These are phyloP conservation scores for Polypedilum vanderplanki DNA, from an alignment of 1,140 invertebrate genomes.

Conservation along the genomic window DNA sequence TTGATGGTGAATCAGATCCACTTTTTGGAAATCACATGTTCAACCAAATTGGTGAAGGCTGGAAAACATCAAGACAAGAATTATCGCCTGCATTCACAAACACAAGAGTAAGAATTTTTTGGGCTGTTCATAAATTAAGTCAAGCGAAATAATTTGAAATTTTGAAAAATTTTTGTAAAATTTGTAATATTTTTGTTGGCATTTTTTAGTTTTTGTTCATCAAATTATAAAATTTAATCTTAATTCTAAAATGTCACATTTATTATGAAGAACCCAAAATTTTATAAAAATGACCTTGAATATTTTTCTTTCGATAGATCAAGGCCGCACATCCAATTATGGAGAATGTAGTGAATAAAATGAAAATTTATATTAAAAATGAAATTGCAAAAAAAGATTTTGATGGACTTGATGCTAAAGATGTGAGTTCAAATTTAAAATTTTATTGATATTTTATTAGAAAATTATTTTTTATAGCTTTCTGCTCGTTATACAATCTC, in stretches of 20 bases:
- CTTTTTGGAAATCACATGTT: not conserved
- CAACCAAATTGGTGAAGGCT: not conserved
- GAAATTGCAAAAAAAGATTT: not conserved
- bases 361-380: not conserved
- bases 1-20: not conserved
- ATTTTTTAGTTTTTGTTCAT: too few relatives aligned
- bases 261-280: too few relatives aligned
- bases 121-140: too few relatives aligned
- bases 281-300: not conserved
- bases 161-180: too few relatives aligned
- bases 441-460: not conserved
- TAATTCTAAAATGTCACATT: too few relatives aligned
- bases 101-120: not conserved
- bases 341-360: not conserved
- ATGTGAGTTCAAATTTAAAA: not conserved
- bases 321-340: not conserved
- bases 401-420: constrained; percentile 22
- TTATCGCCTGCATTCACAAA: not conserved
- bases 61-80: not conserved
- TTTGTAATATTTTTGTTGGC: too few relatives aligned
- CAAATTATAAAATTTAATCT: not conserved
- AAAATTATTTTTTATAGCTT: not conserved
- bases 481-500: not conserved
- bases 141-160: too few relatives aligned
- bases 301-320: not conserved